These are phyloP conservation scores for Egretta garzetta DNA, from an alignment of 2,113 vertebrate species.

Conservation along the genomic window DNA sequence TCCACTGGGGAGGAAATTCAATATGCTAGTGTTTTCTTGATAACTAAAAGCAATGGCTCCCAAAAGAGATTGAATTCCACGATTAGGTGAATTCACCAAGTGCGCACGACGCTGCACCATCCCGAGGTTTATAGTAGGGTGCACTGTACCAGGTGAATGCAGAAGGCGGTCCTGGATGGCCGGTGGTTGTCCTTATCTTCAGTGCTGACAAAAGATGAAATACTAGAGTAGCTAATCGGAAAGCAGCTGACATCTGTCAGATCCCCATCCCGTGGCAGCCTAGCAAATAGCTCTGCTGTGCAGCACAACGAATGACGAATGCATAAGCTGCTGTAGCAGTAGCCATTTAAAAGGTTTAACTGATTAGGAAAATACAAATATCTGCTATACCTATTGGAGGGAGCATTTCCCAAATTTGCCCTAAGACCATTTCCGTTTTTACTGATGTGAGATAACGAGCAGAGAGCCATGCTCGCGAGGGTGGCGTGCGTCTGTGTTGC, in stretches of 20 bases:
- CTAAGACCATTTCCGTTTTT: background rate
- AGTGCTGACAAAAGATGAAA: background rate
- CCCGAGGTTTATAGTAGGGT: slow-evolving; percentile 5
- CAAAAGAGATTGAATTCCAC: background rate
- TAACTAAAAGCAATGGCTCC: slow-evolving; percentile 54
- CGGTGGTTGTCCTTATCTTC: background rate
- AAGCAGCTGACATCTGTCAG: background rate
- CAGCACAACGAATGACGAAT: background rate
- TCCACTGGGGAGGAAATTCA: slow-evolving; percentile 50
- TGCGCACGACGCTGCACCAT: background rate
- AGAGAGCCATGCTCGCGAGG: background rate
- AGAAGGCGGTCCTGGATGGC: background rate
- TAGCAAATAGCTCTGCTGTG: background rate
- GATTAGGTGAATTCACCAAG: background rate
- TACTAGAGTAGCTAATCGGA: slow-evolving; percentile 18
- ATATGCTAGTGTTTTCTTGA: slow-evolving; percentile 49
- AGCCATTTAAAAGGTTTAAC: background rate
- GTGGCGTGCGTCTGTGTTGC: background rate
- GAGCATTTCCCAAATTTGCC: background rate
- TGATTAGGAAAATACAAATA: background rate
- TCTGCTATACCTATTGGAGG: background rate
- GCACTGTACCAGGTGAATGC: slow-evolving; percentile 4
- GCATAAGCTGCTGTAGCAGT: background rate
- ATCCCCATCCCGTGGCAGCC: background rate
- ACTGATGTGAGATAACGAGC: background rate